These are phyloP conservation scores for Euthynnus affinis DNA, from an alignment of 2,797 vertebrate species.

Conservation along the genomic window DNA sequence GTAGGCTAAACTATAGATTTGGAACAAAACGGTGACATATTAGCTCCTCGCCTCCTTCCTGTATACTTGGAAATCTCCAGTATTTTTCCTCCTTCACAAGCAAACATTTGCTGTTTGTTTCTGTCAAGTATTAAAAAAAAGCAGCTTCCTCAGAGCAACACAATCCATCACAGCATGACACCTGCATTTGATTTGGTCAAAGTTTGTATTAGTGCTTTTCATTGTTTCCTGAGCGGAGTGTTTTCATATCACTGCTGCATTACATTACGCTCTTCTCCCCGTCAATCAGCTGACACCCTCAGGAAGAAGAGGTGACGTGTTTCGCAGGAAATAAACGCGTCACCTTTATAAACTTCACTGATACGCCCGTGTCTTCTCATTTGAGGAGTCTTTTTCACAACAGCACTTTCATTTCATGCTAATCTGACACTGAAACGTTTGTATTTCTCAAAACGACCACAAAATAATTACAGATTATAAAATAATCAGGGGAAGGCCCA, in stretches of 20 bases:
- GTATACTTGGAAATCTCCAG: not conserved
- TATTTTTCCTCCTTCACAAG: not conserved
- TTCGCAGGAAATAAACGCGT: slow-evolving; percentile 2
- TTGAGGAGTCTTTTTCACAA: not conserved
- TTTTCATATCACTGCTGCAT: not conserved
- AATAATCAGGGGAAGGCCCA: not conserved
- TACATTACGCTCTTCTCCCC: not conserved
- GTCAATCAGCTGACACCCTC: not conserved
- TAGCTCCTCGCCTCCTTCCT: not conserved
- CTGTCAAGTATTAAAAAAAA: not conserved
- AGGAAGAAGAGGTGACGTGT: not conserved
- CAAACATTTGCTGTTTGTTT: not conserved
- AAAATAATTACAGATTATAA: not conserved
- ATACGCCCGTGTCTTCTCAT: not conserved
- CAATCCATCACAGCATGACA: slow-evolving; percentile 23
- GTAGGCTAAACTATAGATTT: not conserved
- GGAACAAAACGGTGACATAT: not conserved
- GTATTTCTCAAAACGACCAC: not conserved
- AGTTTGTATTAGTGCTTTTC: slow-evolving; percentile 1
- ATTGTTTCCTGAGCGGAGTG: not conserved
- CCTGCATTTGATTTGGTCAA: slow-evolving; percentile 6
- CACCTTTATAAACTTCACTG: not conserved
- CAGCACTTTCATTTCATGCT: not conserved
- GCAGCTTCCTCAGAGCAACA: not conserved
- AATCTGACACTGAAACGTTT: not conserved